Base-by-base conservation (phyloP, 2,113 vertebrate species). In the Pardalotus punctatus region DNA sequence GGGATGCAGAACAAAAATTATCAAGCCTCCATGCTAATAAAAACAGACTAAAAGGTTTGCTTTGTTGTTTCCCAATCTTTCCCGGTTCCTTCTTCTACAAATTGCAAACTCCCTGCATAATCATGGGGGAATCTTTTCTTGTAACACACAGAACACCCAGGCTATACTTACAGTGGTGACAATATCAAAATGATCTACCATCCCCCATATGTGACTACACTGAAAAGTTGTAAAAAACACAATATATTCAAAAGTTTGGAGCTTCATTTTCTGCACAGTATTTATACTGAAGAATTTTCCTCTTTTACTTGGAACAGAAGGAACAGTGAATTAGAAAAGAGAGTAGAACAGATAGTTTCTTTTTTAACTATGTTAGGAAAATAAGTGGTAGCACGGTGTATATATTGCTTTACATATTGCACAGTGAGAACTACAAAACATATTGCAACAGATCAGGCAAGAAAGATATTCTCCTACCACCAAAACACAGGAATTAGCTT, bases 181-280 rank as follows among this genome's bases (percentile, higher is more conserved):
- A 84, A 2, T 14, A 89, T 23, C 48, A 58, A 53, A 57, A 60
- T 21, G 3, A 84, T 69, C 50, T 42, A 73, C 47, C 6, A 17
- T 10, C 65, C 2, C 5, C 24, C 36, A n/a, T 23, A 22, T 0
- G 0, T 14, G 33, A 61, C 40, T n/a, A 47, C 45, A 60, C 27
- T 38, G 43, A 77, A 58, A 81, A 88, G 16, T 0, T 86, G 16
- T 14, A 40, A 65, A 85, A 93, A 60, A 22, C 21, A 31, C 22
- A 60, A 72, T 19, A 27, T 23, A 69, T 60, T 56, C 16, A 69
- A 38, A 21, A 70, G 40, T 81, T 72, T 62, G 12, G 9, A 86
- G 33, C 33, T 58, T 53, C 20, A 23, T 69, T 84, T 92, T 81
- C 54, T 85, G 21, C 12, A 47, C 9, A 42, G 31, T 33, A 43